Base-by-base conservation (phyloP, 2,113 vertebrate species). In the Melanotaenia duboulayi region DNA sequence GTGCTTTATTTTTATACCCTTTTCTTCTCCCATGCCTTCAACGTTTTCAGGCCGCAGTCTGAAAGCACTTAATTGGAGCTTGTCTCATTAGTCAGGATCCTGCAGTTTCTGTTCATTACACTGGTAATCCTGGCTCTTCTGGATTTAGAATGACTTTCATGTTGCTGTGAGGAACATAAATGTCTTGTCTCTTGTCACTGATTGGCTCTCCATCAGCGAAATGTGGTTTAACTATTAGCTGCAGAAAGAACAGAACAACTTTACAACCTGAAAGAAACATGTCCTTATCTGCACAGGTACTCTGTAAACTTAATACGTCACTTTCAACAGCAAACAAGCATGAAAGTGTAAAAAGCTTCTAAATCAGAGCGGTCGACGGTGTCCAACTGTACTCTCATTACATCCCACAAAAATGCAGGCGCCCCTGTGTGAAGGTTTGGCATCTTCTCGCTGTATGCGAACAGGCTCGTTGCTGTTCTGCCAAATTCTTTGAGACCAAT, bases 351-450 rank as follows among this genome's bases (percentile, higher is more conserved):
- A 84, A 83, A 64, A 51, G 37, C 22, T 48, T 35, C 2, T 35
- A 14, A 76, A 81, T 13, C 63, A 42, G 7, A 40, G 50, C 52
- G 22, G 20, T 51, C 78, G 76, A 74, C 65, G 61, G 61, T 59
- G 56, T 85, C 46, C 70, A 48, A 68, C 8, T 44, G 28, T 63
- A 24, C 71, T 50, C 63, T 85, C 81, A 83, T 82, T 82, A 61
- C 42, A 37, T 83, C 79, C 65, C 65, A 51, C 67, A 71, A 78
- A 87, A 87, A 77, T 60, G 81, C 71, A 56, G 80, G 63, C 70
- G 81, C 52, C 67, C 84, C 50, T 19, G 77, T 79, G 82, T 54
- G 80, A 82, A 87, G 68, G 62, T 71, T 89, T 90, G 87, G 84
- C 87, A 85, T 14, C 14, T 14, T 16, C 4, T 16, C 71, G 66